Evolutionary conservation across 2,888 invertebrate species (phyloP), one percentile per base, ranked within the genome.

Genomic region (Oscheius sp.): DNA sequence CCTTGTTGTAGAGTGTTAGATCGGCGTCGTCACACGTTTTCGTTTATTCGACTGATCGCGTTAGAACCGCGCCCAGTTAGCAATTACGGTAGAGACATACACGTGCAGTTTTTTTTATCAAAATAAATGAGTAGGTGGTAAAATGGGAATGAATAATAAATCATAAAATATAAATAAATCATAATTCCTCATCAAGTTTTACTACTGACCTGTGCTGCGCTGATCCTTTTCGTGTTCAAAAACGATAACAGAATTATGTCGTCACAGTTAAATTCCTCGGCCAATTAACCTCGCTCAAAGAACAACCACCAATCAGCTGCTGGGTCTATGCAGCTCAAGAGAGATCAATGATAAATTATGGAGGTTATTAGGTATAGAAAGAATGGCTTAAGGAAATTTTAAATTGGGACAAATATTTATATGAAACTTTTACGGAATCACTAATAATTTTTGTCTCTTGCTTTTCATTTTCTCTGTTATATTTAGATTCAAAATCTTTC

Each of bases 21-120:
- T n/a, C n/a, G n/a, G n/a, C n/a, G n/a, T n/a, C 59, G 44, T 59
- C 59, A 59, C 59, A 44, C 59, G 44, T 59, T 59, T 41, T 59
- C 59, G 59, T 20, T 59, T 59, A 59, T 59, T 59, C 28, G 59
- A 59, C 44, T 59, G 59, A 59, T 59, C 59, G 59, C 41, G 59
- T 59, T 59, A 59, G 41, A 28, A 59, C 59, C 59, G 59, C 59
- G 59, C 59, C 59, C 59, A 59, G 59, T 54, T 33, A 17, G 20
- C 51, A 32, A 59, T 59, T 59, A 59, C 59, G 41, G 59, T 59
- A 59, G 44, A 41, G n/a, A n/a, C 17, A 12, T 54, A 44, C 59
- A 59, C 59, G 59, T 59, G 59, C 41, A 59, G 12, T 57, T 44
- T 36, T 44, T n/a, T 26, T 26, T 44, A 17, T 5, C 9, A 22